Evolutionary conservation across 2,113 vertebrate species (phyloP).

Genomic region (Pelobates fuscus): DNA sequence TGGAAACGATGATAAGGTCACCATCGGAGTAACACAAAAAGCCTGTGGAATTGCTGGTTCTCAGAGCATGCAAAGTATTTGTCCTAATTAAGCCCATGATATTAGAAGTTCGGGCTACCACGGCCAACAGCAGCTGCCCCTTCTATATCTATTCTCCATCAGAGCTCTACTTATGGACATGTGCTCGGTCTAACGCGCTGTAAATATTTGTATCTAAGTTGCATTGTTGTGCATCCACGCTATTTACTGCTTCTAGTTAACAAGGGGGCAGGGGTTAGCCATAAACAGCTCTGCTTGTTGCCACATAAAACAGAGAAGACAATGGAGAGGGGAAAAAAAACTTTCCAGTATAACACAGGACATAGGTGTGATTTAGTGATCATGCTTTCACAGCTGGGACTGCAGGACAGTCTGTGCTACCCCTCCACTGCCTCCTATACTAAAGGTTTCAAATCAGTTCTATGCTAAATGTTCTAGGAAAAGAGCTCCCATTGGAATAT

Average conservation of each 20-base stretch:
- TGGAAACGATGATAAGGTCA: conserved; percentile 38
- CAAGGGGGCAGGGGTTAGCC: neutral
- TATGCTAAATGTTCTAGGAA: too few relatives aligned
- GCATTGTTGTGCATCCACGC: conserved; percentile 19
- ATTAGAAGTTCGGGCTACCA: conserved; percentile 17
- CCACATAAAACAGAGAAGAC: conserved; percentile 3
- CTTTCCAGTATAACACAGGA: neutral
- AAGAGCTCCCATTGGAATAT: too few relatives aligned
- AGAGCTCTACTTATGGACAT: neutral
- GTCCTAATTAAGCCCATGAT: conserved; percentile 24
- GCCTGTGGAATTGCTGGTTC: conserved; percentile 29
- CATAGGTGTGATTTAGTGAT: neutral
- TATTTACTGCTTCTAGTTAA: conserved; percentile 33
- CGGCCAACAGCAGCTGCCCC: conserved; percentile 33
- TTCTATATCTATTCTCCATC: conserved; percentile 1
- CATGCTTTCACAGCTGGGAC: neutral
- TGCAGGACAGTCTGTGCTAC: too few relatives aligned
- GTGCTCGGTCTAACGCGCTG: neutral
- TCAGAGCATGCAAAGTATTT: conserved; percentile 32
- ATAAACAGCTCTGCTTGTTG: conserved; percentile 20
- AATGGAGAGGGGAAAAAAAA: neutral
- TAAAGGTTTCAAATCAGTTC: too few relatives aligned
- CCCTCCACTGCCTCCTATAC: too few relatives aligned
- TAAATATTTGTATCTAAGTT: conserved; percentile 20
- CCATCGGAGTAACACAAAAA: conserved; percentile 19